Base-by-base conservation (phyloP, 2,797 vertebrate species). In the Myotis findleyi region DNA sequence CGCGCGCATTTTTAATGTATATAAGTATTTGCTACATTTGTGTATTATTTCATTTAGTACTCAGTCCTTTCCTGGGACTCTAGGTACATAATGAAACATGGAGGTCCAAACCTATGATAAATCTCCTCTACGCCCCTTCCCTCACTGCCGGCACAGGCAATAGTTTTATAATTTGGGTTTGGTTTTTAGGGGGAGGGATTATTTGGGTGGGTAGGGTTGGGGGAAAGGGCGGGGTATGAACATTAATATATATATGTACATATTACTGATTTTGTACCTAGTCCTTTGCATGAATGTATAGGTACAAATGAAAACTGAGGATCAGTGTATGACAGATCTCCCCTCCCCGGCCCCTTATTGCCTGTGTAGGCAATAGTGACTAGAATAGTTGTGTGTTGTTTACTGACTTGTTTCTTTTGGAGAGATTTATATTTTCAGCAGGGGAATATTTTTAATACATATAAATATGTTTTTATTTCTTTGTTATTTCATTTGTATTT, bases 61-160 rank as follows among this genome's bases (percentile, higher is more conserved):
- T 59, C 87, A 91, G 94, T 87, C 64, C 68, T 93, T 79, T 93
- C 30, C 62, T 90, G 71, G 96, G 77, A 73, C 77, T 36, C 91
- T 80, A 86, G 41, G 49, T 93, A 53, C n/a, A 59, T 55, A 95
- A 82, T 64, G n/a, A 91, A 93, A 97, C 57, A 16, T 68, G 85
- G 93, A 94, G 94, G 97, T 97, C 96, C 93, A 96, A 66, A 96
- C 7, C 95, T 96, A 97, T 96, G 96, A 97, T 97, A 97, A 92
- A 49, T 93, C 85, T 97, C 96, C 92, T 72, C 49, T 94, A 21
- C 6, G 62, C 62, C 95, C 94, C 80, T 96, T 90, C 75, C 97
- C 96, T 86, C 23, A 10, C 93, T 94, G 96, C 93, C 94, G 51
- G 4, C 27, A 33, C 3, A 13, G 93, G 95, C 95, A 97, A 69